A percentile compares a stretch with the other conserved stretches of the same genome.
phyloP scores from a whole-genome alignment of 2,797 vertebrate species.

The Adrianichthys oophorus region DNA sequence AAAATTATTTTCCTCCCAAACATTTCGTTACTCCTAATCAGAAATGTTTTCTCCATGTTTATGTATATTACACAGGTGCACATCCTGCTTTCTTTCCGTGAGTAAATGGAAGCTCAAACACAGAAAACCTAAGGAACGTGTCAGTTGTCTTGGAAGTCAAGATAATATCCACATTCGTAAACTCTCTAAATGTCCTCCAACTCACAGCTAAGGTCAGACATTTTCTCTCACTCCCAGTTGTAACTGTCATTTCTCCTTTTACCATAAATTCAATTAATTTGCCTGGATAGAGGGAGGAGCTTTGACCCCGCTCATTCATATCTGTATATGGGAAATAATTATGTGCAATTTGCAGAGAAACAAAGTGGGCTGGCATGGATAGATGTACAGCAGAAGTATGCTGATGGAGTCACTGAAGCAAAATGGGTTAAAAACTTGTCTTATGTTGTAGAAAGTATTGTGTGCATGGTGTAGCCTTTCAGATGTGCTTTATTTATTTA shows the following conservation, averaged over 20 bases:
- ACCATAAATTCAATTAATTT: constrained; percentile 13
- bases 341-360: constrained; percentile 57
- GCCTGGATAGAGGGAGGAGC: constrained; percentile 1
- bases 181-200: constrained; percentile 11
- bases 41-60: neutral
- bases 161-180: constrained; percentile 6
- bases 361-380: constrained; percentile 29
- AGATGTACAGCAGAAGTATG: constrained; percentile 43
- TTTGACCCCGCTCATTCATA: constrained; percentile 19
- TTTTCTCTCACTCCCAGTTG: neutral
- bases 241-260: constrained; percentile 1
- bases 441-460: constrained; percentile 75
- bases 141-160: neutral
- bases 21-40: constrained; percentile 6
- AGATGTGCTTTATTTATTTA: constrained; percentile 88
- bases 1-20: constrained; percentile 1
- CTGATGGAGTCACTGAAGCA: constrained; percentile 36
- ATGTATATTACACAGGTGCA: neutral
- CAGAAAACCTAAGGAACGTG: neutral
- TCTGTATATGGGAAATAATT: constrained; percentile 54
- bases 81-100: neutral
- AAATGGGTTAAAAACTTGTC: constrained; percentile 47
- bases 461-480: constrained; percentile 80
- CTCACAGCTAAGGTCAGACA: constrained; percentile 12
- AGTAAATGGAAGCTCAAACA: neutral